Base-by-base conservation (phyloP, 2,113 vertebrate genomes). In the Ramphastos sulfuratus region DNA sequence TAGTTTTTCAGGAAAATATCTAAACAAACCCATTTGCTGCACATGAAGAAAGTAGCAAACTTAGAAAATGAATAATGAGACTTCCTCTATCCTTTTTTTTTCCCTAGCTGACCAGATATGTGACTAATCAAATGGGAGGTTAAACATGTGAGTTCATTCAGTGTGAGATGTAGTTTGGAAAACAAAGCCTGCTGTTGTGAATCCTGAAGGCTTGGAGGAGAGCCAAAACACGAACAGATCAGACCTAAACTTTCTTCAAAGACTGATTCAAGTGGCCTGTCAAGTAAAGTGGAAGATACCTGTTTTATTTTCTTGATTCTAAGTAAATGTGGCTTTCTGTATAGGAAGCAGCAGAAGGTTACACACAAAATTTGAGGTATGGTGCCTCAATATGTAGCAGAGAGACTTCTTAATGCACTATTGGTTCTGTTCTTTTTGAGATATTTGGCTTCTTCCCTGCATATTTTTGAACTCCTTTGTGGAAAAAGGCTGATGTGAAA, bases 131-230 rank as follows among this genome's bases (percentile, higher is more conserved):
- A 92, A 89, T 12, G 4, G 4, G 37, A 81, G 48, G 87, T 89
- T 70, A 87, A 94, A 64, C 52, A 42, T 33, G 78, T 59, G 72
- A 87, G 23, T 54, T 50, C 10, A 17, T 89, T 81, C 69, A 80
- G 30, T 54, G 18, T 71, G 46, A 94, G 54, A 82, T 71, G 42
- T 54, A 85, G 42, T 33, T 71, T 95, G 63, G 85, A 94, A 95
- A 92, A 85, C 67, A 90, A 94, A 95, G 61, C 65, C 89, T 95
- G 54, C 50, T 79, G 35, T 72, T 93, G 33, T 60, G 50, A 80
- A 31, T 89, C 33, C 46, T 50, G 65, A 72, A 80, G 56, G 54
- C n/a, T 88, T 58, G 85, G 80, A 95, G 87, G 52, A 15, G 17
- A 85, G 80, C 64, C 82, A 87, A 92, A 78, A 81, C 0, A 7